Conservation (phyloP, 2,797 vertebrate genomes). For the Lycodopsis pacificus region DNA sequence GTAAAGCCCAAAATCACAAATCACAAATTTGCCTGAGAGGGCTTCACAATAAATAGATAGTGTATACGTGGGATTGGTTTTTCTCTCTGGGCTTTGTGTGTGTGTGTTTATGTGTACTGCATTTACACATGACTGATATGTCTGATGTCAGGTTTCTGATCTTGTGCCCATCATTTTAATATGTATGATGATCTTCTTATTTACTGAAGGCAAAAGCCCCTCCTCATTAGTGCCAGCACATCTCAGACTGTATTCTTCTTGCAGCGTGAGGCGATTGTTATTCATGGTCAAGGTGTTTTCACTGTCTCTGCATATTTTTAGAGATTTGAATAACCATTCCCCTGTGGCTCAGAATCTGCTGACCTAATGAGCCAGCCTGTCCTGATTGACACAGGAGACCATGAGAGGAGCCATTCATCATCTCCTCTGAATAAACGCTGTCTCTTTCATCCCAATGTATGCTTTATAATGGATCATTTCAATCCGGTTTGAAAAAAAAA, state of each 20-base stretch:
- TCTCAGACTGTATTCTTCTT: constrained; percentile 34
- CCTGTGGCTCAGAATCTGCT: constrained; percentile 71
- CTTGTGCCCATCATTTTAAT: constrained; percentile 20
- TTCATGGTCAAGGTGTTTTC: constrained; percentile 71
- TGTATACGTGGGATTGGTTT: neutral
- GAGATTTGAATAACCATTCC: constrained; percentile 74
- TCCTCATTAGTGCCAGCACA: constrained; percentile 23
- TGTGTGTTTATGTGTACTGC: neutral
- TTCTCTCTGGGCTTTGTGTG: neutral
- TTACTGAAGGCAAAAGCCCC: constrained; percentile 36
- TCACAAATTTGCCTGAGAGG: too few species aligned
- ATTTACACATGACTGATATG: constrained; percentile 6
- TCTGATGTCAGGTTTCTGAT: constrained; percentile 17
- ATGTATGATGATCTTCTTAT: constrained; percentile 41
- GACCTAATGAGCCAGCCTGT: constrained; percentile 74
- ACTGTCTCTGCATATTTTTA: constrained; percentile 71
- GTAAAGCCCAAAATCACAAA: too few species aligned
- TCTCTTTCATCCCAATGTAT: constrained; percentile 48
- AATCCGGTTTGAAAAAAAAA: constrained; percentile 46
- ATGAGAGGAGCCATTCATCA: constrained; percentile 65
- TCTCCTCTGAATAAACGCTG: constrained; percentile 69
- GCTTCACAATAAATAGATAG: too few species aligned
- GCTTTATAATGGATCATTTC: constrained; percentile 72
- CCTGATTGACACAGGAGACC: constrained; percentile 73
- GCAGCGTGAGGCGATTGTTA: constrained; percentile 61